Base-by-base conservation (phyloP, 2,888 invertebrate species). In the Itoplectis maculator region DNA sequence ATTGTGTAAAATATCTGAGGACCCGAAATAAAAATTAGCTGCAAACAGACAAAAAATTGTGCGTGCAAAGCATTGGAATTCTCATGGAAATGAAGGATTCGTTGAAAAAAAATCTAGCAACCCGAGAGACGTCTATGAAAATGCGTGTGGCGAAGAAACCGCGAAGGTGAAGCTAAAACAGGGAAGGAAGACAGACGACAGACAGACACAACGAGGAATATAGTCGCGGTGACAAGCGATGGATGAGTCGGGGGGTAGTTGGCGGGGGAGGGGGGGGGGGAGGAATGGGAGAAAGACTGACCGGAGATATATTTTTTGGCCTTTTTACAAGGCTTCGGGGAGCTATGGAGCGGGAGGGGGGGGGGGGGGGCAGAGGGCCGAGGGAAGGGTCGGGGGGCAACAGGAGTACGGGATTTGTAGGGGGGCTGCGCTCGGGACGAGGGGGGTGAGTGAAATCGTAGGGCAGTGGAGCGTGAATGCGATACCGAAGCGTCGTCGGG, bases 391-490 rank as follows among this genome's bases (percentile, higher is more conserved):
- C 49, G 3, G 15, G 56, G 13, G n/a, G 29, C 54, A 47, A 66
- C 68, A 49, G 73, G 65, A 78, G 70, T 65, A 56, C 61, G 74
- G n/a, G n/a, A n/a, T n/a, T n/a, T 82, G 74, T 70, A 68, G 72
- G 56, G 77, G 81, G 74, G 73, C 77, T 56, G 74, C 63, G 69
- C 73, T 13, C 1, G 23, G 54, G 9, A 15, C 15, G 63, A 63
- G 72, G 73, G 81, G 63, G 63, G 69, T 70, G 69, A 82, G 74
- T 78, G 78, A 78, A 82, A 78, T 82, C 74, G 82, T 82, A 74
- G 79, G 29, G 89, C 91, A 91, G 89, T 87, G 88, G 88, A 91
- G 88, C 90, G 91, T 91, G 89, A 91, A 91, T 89, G 91, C 88
- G 91, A 91, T 91, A 91, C 90, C 90, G 89, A 88, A 88, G 77